phyloP scores from a whole-genome alignment of 2,888 invertebrate genomes.

The Tiphia femorata region DNA sequence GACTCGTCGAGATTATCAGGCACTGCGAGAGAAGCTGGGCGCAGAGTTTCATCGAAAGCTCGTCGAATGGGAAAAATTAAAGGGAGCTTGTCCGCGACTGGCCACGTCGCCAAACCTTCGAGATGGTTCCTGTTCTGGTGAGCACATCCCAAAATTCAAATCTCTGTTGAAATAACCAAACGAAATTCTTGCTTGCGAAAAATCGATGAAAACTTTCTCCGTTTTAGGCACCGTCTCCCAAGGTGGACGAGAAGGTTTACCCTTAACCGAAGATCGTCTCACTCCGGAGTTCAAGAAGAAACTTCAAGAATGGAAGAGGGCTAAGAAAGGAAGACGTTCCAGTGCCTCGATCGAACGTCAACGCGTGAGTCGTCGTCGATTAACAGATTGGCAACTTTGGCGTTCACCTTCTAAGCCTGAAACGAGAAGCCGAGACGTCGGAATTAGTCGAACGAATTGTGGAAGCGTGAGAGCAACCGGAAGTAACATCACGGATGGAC shows the following conservation, averaged over 20 bases:
- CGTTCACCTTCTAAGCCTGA: constrained; percentile 67
- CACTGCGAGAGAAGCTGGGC: constrained; percentile 80
- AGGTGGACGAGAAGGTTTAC: constrained; percentile 31
- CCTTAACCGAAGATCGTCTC: constrained; percentile 76
- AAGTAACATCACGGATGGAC: constrained; percentile 67
- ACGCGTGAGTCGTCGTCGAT: constrained; percentile 64
- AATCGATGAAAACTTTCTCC: too few species aligned
- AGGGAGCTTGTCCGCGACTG: constrained; percentile 36
- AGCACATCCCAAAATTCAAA: too few species aligned
- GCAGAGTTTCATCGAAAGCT: constrained; percentile 82
- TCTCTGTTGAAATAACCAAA: too few species aligned
- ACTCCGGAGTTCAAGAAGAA: constrained; percentile 87
- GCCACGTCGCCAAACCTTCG: too few species aligned
- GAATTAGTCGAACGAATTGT: constrained; percentile 17
- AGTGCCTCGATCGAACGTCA: constrained; percentile 43
- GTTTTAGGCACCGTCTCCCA: too few species aligned
- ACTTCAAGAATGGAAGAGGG: constrained; percentile 87
- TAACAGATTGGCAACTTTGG: constrained; percentile 76
- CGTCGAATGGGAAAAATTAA: constrained; percentile 73
- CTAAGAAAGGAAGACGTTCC: constrained; percentile 71
- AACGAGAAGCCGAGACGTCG: constrained; percentile 27
- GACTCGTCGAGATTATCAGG: constrained; percentile 79
- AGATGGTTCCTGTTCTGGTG: too few species aligned
- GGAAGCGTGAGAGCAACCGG: constrained; percentile 26
- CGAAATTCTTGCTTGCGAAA: too few species aligned